Base-by-base conservation (phyloP, 2,113 vertebrate species). In the Sorex fumeus region DNA sequence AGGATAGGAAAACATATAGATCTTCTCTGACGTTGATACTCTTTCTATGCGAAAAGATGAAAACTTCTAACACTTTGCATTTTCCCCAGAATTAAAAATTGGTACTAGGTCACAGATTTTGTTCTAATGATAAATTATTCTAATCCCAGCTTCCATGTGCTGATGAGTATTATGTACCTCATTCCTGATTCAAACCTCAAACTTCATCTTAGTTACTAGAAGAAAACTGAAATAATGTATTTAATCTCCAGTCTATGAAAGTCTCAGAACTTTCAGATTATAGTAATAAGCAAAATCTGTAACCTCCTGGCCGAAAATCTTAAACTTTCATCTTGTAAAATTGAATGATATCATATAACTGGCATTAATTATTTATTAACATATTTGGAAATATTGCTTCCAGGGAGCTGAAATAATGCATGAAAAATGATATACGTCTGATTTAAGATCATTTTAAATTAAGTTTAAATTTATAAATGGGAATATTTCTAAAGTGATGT, bases 361-460 rank as follows among this genome's bases (percentile, higher is more conserved):
- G 3, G 18, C 3, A 87, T 93, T 5, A 34, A 1, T 74, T 82
- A 25, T 78, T 84, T 72, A 76, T 87, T 50, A 72, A 8, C 23
- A 27, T 69, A 71, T n/a, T 94, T 89, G 53, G 66, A 94, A 21
- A 15, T 84, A 0, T 40, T 94, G 57, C 91, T 96, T 94, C 60
- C 93, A 94, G 70, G 47, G 28, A 90, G 23, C 30, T 9, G 5
- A 95, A 93, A 85, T n/a, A 90, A 71, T 91, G 77, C 93, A 62
- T 77, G 50, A 93, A 32, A 40, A 93, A 91, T 95, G 8, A 82
- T 11, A 36, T n/a, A 47, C 72, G 45, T 43, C 16, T 77, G 2
- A n/a, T 75, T 89, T 36, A 50, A 25, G 11, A 18, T 34, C 8
- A 71, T 92, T 5, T 15, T 70, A 32, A 94, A 77, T 45, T 6